These are phyloP conservation scores for Caenorhabditis japonica DNA, from an alignment of 2,888 invertebrate species.

Conservation along the genomic window DNA sequence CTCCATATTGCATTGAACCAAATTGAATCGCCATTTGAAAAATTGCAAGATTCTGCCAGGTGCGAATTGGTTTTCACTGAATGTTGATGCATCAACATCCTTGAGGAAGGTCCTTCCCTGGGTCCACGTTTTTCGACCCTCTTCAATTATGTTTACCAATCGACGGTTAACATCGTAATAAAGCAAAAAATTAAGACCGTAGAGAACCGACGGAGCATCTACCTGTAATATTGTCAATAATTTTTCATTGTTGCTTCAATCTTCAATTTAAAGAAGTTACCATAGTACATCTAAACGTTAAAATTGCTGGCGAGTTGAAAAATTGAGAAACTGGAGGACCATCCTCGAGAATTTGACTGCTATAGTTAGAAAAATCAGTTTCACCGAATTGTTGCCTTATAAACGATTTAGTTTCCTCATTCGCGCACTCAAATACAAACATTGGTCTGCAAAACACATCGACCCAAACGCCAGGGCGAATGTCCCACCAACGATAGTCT, in stretches of 20 bases:
- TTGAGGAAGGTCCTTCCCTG: conserved; percentile 57
- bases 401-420: conserved; percentile 58
- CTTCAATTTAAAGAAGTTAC: not conserved
- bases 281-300: conserved; percentile 48
- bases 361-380: conserved; percentile 56
- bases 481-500: conserved; percentile 63
- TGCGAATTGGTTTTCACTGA: conserved; percentile 50
- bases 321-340: conserved; percentile 45
- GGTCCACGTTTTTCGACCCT: conserved; percentile 60
- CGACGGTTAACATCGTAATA: conserved; percentile 59
- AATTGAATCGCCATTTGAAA: conserved; percentile 64
- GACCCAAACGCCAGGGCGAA: conserved; percentile 66
- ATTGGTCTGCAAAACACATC: conserved; percentile 61
- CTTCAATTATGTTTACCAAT: conserved; percentile 48
- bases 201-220: conserved; percentile 57
- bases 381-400: conserved; percentile 64
- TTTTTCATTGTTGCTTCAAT: not conserved
- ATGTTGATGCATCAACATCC: conserved; percentile 60
- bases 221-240: conserved; percentile 31
- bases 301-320: conserved; percentile 36
- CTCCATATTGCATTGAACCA: conserved; percentile 51
- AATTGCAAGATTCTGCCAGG: conserved; percentile 53
- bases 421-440: conserved; percentile 61
- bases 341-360: conserved; percentile 53
- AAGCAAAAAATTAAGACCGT: conserved; percentile 54